phyloP scores from a whole-genome alignment of 2,888 invertebrate species.

The Eristalis arbustorum region DNA sequence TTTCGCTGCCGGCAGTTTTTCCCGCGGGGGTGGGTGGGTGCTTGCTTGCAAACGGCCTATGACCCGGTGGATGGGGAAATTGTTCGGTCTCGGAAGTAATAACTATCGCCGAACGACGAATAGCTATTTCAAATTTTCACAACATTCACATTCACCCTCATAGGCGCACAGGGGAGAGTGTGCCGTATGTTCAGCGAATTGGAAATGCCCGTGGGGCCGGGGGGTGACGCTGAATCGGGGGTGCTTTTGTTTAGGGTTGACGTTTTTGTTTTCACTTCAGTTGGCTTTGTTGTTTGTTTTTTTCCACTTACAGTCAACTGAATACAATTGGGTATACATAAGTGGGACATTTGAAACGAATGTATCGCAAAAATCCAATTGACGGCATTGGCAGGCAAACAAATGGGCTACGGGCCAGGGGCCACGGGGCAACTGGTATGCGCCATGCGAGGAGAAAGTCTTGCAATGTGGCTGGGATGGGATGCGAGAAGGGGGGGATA shows the following conservation, averaged over 20 bases:
- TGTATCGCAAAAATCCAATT: slow-evolving; percentile 17
- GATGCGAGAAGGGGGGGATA: not conserved
- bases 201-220: slow-evolving; percentile 22
- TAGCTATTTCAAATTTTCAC: slow-evolving; percentile 32
- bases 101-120: slow-evolving; percentile 26
- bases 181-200: slow-evolving; percentile 24
- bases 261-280: not conserved
- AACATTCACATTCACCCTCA: slow-evolving; percentile 17
- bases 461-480: not conserved
- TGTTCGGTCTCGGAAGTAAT: slow-evolving; percentile 20
- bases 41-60: slow-evolving; percentile 14
- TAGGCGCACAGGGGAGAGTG: slow-evolving; percentile 14
- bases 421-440: not conserved
- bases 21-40: not conserved
- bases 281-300: not conserved
- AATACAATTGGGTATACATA: not conserved
- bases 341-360: slow-evolving; percentile 20
- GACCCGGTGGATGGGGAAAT: not conserved
- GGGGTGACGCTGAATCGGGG: not conserved
- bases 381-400: slow-evolving; percentile 34
- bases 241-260: not conserved
- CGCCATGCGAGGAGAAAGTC: not conserved
- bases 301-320: not conserved
- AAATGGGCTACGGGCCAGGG: slow-evolving; percentile 15
- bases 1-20: not conserved